Evolutionary conservation across 2,797 vertebrate genomes (phyloP).

Genomic region (Microctenopoma lineatum): DNA sequence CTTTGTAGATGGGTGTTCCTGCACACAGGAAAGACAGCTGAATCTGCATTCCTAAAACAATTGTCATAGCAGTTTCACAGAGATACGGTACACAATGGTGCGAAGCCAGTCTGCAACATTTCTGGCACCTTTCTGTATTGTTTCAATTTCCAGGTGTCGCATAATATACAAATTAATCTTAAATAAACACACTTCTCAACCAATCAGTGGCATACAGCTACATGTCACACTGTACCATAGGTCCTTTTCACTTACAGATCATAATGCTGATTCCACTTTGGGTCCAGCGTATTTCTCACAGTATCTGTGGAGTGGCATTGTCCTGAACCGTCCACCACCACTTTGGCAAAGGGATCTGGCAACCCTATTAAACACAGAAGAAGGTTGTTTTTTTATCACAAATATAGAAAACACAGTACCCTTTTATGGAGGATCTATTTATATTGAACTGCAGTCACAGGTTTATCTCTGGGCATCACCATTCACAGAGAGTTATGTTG

Average conservation of each 20-base stretch:
- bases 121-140: not conserved
- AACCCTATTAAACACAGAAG: conserved; percentile 84
- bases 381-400: conserved; percentile 7
- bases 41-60: conserved; percentile 54
- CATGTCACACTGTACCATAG: not conserved
- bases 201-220: not conserved
- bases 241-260: conserved; percentile 89
- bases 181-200: not conserved
- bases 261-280: conserved; percentile 99
- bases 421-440: not conserved
- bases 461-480: not conserved
- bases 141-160: not conserved
- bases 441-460: not conserved
- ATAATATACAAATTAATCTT: not conserved
- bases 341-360: conserved; percentile 98
- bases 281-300: conserved; percentile 98
- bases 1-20: conserved; percentile 43
- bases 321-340: conserved; percentile 98
- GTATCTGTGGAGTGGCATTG: conserved; percentile 99
- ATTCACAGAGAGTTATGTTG: not conserved
- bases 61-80: conserved; percentile 33
- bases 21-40: conserved; percentile 14
- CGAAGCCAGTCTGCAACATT: conserved; percentile 3
- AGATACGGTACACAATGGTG: not conserved
- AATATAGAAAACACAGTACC: not conserved